These are phyloP conservation scores for Atherix ibis DNA, from an alignment of 2,888 invertebrate genomes.

Conservation along the genomic window DNA sequence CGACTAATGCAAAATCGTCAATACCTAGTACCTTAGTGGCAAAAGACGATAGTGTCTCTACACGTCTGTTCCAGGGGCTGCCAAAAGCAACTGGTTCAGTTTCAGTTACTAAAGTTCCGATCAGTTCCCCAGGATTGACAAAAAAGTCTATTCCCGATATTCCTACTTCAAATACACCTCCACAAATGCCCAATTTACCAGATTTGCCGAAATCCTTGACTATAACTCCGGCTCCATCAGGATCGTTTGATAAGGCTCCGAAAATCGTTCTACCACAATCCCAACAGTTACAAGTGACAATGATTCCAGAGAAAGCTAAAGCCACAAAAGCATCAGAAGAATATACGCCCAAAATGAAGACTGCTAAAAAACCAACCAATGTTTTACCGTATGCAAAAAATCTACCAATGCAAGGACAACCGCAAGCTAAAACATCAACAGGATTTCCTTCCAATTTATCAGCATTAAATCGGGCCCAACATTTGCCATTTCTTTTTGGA, in stretches of 20 bases:
- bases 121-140: slow-evolving; percentile 12
- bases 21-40: slow-evolving; percentile 9
- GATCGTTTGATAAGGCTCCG: slow-evolving; percentile 7
- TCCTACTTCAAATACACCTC: slow-evolving; percentile 6
- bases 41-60: slow-evolving; percentile 8
- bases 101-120: slow-evolving; percentile 15
- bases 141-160: slow-evolving; percentile 13
- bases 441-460: slow-evolving; percentile 1
- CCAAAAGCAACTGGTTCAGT: slow-evolving; percentile 11
- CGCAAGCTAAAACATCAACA: slow-evolving; percentile 3
- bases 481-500: slow-evolving; percentile 10
- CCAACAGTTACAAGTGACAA: slow-evolving; percentile 10
- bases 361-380: slow-evolving; percentile 6
- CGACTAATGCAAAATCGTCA: slow-evolving; percentile 13
- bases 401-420: slow-evolving; percentile 1
- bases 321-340: slow-evolving; percentile 1
- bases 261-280: slow-evolving; percentile 7
- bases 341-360: slow-evolving; percentile 8
- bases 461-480: slow-evolving; percentile 9
- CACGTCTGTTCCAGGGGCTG: slow-evolving; percentile 7
- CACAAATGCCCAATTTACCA: slow-evolving; percentile 11
- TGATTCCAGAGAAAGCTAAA: slow-evolving; percentile 9
- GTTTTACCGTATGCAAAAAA: slow-evolving; percentile 3
- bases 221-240: slow-evolving; percentile 17
- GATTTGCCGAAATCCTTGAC: slow-evolving; percentile 19